phyloP scores from a whole-genome alignment of 2,113 vertebrate species.

The Pseudolaguvia tuberculata region DNA sequence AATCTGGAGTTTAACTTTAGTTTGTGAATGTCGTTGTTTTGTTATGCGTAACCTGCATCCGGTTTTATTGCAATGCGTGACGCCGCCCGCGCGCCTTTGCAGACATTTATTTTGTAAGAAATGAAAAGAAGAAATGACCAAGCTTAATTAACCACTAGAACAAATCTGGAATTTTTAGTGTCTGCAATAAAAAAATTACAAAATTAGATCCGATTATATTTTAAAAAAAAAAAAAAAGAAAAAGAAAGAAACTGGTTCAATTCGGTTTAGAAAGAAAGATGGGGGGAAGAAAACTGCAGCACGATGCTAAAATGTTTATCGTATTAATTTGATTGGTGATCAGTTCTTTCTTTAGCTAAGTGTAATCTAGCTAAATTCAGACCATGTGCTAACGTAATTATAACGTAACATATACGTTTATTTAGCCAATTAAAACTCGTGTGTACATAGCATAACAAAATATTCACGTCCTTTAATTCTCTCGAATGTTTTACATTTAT shows the following conservation, averaged over 20 bases:
- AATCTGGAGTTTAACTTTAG: conserved; percentile 60
- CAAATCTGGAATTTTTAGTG: conserved; percentile 71
- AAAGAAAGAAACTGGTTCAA: not conserved
- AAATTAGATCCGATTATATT: too few species aligned
- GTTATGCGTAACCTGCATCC: conserved; percentile 52
- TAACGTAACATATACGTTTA: too few species aligned
- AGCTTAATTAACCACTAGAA: conserved; percentile 78
- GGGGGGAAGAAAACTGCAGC: conserved; percentile 39
- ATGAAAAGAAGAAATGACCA: conserved; percentile 42
- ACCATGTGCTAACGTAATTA: too few species aligned
- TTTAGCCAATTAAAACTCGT: too few species aligned
- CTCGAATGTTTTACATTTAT: too few species aligned
- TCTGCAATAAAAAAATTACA: conserved; percentile 62
- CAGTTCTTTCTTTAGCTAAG: not conserved
- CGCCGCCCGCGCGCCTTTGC: conserved; percentile 43
- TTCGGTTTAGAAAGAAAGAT: conserved; percentile 35
- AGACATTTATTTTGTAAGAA: conserved; percentile 54
- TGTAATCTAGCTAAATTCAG: not conserved
- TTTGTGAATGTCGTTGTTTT: conserved; percentile 55
- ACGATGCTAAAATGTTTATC: conserved; percentile 60
- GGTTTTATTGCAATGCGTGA: conserved; percentile 58
- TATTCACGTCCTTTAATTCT: too few species aligned
- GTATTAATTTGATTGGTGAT: conserved; percentile 47
- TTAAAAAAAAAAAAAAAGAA: conserved; percentile 50
- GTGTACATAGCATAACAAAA: too few species aligned